These are phyloP conservation scores for Archegozetes longisetosus DNA, from an alignment of 1,140 invertebrate species.

Conservation along the genomic window DNA sequence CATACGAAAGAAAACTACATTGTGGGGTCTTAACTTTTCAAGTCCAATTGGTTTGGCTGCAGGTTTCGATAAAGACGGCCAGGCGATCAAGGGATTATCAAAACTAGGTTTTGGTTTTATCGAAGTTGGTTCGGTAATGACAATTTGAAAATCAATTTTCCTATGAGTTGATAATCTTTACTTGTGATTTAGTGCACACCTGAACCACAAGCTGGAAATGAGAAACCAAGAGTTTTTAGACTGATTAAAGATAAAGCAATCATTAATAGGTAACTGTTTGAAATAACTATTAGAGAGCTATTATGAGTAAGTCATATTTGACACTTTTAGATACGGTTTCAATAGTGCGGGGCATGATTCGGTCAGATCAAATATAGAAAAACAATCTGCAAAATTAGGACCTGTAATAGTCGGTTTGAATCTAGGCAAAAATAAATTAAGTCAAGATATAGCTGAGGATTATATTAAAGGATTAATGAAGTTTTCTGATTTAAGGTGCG, in stretches of 20 bases:
- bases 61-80: conserved; percentile 93
- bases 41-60: conserved; percentile 93
- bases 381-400: background rate
- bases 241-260: conserved; percentile 66
- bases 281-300: background rate
- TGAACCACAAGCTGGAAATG: conserved; percentile 73
- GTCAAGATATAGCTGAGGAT: conserved; percentile 53
- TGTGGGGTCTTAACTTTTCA: conserved; percentile 49
- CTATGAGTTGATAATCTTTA: background rate
- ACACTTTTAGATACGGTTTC: conserved; percentile 56
- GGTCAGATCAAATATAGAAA: conserved; percentile 43
- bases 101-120: conserved; percentile 86
- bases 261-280: conserved; percentile 55
- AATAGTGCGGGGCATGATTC: conserved; percentile 80
- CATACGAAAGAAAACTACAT: conserved; percentile 38
- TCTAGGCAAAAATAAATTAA: conserved; percentile 85
- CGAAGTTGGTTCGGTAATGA: conserved; percentile 74
- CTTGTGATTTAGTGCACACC: conserved; percentile 43
- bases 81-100: conserved; percentile 63
- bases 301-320: background rate
- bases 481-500: conserved; percentile 45
- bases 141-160: background rate
- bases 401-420: conserved; percentile 56
- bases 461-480: conserved; percentile 59
- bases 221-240: conserved; percentile 78